These are phyloP conservation scores for Nomada ferruginata DNA, from an alignment of 2,888 invertebrate species.

Conservation along the genomic window DNA sequence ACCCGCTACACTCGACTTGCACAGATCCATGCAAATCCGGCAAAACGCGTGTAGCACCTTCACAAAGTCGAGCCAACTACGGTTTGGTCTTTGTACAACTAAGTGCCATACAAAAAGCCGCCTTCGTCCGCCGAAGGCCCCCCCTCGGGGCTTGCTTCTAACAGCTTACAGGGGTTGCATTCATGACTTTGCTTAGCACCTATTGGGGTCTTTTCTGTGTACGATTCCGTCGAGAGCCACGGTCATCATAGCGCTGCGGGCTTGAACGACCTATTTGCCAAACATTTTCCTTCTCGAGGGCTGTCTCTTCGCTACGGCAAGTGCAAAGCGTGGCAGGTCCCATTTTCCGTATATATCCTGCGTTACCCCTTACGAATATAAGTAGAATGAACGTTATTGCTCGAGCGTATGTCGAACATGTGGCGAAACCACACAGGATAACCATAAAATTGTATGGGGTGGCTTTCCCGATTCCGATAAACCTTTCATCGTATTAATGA, in stretches of 20 bases:
- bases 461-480: slow-evolving; percentile 50
- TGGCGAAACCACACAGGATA: slow-evolving; percentile 19
- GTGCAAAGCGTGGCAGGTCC: slow-evolving; percentile 62
- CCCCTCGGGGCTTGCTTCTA: slow-evolving; percentile 65
- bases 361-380: slow-evolving; percentile 24
- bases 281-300: slow-evolving; percentile 75
- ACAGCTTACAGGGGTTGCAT: slow-evolving; percentile 77
- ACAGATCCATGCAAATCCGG: slow-evolving; percentile 24
- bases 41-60: slow-evolving; percentile 51
- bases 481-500: slow-evolving; percentile 41
- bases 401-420: slow-evolving; percentile 65
- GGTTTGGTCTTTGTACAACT: slow-evolving; percentile 72
- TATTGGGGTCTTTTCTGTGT: slow-evolving; percentile 63
- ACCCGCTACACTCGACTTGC: background rate
- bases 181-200: slow-evolving; percentile 71
- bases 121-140: slow-evolving; percentile 50
- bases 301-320: slow-evolving; percentile 56
- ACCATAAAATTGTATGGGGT: slow-evolving; percentile 6
- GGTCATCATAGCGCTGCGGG: slow-evolving; percentile 67
- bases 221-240: slow-evolving; percentile 73
- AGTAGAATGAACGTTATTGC: slow-evolving; percentile 52
- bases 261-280: slow-evolving; percentile 78
- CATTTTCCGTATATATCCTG: slow-evolving; percentile 9
- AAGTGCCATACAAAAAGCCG: slow-evolving; percentile 76
- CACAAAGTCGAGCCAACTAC: slow-evolving; percentile 73